Evolutionary conservation across 2,888 invertebrate genomes (phyloP).

Genomic region (Chrysomela aeneicollis): DNA sequence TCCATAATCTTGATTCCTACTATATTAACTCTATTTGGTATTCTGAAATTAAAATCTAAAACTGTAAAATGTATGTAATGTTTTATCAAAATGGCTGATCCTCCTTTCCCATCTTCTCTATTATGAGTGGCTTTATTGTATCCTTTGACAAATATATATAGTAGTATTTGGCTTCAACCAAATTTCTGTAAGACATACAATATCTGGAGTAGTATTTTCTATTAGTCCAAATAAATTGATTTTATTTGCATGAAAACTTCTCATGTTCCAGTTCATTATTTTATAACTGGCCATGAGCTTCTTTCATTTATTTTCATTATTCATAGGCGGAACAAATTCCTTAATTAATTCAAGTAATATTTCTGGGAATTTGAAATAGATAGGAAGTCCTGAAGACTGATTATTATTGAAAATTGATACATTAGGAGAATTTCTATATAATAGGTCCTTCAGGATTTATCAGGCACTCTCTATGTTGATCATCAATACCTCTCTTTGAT

Average conservation of each 20-base stretch:
- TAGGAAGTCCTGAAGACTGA: conserved; percentile 6
- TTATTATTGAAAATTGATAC: background rate
- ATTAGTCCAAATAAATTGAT: background rate
- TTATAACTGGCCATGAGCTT: background rate
- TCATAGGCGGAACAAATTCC: conserved; percentile 1
- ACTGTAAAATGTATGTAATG: background rate
- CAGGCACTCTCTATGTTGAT: background rate
- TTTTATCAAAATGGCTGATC: conserved; percentile 4
- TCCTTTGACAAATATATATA: no score
- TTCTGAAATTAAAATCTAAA: background rate
- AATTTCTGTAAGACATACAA: no score
- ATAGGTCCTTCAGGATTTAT: conserved; percentile 3
- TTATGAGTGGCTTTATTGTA: background rate
- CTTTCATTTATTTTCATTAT: background rate
- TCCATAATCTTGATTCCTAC: background rate
- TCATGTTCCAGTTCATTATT: conserved; percentile 10
- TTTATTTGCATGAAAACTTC: conserved; percentile 6
- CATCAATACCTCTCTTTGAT: background rate
- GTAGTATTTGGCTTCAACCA: no score
- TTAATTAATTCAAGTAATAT: conserved; percentile 13
- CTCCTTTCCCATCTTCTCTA: conserved; percentile 10
- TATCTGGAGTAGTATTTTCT: background rate
- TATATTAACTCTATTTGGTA: conserved; percentile 1
- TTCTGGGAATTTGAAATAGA: background rate
- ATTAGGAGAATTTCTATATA: background rate